Evolutionary conservation across 2,797 vertebrate species (phyloP), one percentile per base, ranked within the genome.

Genomic region (Argentina silus): DNA sequence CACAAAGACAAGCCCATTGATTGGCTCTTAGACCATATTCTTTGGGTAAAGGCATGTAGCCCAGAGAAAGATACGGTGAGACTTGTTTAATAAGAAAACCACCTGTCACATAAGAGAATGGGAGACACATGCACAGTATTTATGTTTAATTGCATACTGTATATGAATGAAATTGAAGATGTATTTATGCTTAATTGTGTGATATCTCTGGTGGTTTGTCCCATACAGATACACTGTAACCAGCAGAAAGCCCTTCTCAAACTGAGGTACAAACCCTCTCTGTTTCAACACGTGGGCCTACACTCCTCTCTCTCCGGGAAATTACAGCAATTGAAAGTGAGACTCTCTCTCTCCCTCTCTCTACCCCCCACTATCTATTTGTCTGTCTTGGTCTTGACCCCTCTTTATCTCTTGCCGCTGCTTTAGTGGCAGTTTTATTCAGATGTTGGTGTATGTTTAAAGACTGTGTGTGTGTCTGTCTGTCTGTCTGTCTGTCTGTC

Each of bases 1-100:
- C 92, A 96, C 89, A 94, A 90, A 87, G 95, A 96, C 85, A 98
- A 97, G 81, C 97, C 97, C 0, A 83, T 97, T 67, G 96, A 98
- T 83, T 95, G 95, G 94, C 93, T 98, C 67, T 76, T 98, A 62
- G 93, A 95, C 76, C 94, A 97, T 81, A 89, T 97, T 67, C 90
- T 97, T 69, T 95, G 93, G 91, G 92, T 97, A 67, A 98, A 97
- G 89, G 83, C 88, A 10, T 98, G 97, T 88, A 84, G 85, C 78
- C 93, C 93, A 27, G 94, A 94, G 85, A 96, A 93, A 74, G 80
- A 91, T 47, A 6, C 43, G 12, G 96, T 98, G 86, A 95, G 96
- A 95, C 10, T 7, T 6, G 0, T 5, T 7, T 3, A 3, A 60
- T 42, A 55, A 36, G 27, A 36, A 36, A 4, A 36, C 1, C 27